A percentile compares a stretch with the other conserved stretches of the same genome.
phyloP scores from a whole-genome alignment of 2,113 vertebrate species.

The Scomber japonicus region DNA sequence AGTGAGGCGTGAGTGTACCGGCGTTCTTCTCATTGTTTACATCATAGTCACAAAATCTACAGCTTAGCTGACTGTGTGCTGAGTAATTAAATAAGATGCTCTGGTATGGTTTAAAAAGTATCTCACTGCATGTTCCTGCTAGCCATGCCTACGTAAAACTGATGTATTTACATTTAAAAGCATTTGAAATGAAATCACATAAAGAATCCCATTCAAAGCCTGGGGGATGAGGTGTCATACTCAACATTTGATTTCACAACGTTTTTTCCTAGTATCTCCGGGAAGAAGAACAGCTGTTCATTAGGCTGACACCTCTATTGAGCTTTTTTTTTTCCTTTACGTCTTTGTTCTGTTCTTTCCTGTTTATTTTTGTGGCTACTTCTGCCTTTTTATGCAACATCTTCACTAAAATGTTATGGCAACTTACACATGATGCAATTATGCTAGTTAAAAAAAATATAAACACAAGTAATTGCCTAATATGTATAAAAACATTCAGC shows the following conservation, averaged over 20 bases:
- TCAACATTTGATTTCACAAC: slow-evolving; percentile 12
- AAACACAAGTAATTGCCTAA: too few species aligned
- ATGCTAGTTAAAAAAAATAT: neutral
- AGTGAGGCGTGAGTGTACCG: too few species aligned
- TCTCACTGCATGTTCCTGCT: neutral
- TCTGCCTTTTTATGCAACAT: neutral
- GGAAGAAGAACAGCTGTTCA: neutral
- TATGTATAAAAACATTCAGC: neutral
- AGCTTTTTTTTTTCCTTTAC: neutral
- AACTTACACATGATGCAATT: neutral
- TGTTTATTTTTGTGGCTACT: neutral
- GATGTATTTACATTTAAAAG: neutral
- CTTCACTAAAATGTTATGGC: neutral
- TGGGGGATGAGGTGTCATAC: neutral
- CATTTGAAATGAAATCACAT: neutral
- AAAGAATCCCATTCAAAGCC: neutral
- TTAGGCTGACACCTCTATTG: neutral
- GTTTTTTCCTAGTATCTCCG: neutral
- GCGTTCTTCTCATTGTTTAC: too few species aligned
- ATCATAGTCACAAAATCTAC: neutral
- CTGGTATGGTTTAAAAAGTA: neutral
- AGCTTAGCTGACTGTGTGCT: neutral
- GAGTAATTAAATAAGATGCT: neutral
- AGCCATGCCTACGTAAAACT: neutral
- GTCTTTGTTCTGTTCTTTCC: neutral